A percentile compares a stretch with the other conserved stretches of the same genome.
These are phyloP conservation scores for Metaphire vulgaris DNA, from an alignment of 1,140 invertebrate genomes.

Conservation along the genomic window DNA sequence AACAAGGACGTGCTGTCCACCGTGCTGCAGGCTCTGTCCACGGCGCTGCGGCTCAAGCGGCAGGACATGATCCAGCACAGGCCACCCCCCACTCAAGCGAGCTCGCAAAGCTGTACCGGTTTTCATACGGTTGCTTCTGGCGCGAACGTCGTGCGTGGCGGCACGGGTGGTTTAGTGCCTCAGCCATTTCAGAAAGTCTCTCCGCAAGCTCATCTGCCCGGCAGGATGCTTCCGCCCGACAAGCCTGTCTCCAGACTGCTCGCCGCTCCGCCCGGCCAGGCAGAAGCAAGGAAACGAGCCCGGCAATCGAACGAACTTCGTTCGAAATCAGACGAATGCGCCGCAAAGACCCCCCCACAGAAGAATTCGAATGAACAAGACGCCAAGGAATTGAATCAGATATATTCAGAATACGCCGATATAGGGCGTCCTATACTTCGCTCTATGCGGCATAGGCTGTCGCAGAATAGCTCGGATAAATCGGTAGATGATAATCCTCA, in stretches of 20 bases:
- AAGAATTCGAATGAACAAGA: conserved; percentile 14
- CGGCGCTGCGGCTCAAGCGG: conserved; percentile 4
- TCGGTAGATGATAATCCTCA: too few relatives aligned
- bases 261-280: too few relatives aligned
- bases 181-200: background rate
- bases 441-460: conserved; percentile 10
- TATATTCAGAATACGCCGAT: background rate
- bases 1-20: conserved; percentile 17
- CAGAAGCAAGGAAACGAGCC: background rate
- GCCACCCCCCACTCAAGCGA: background rate
- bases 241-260: conserved; percentile 2
- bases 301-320: background rate
- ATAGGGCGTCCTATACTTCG: conserved; percentile 8
- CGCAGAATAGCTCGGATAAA: too few relatives aligned
- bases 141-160: too few relatives aligned
- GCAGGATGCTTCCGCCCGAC: background rate
- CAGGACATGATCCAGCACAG: background rate
- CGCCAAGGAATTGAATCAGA: background rate
- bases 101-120: too few relatives aligned
- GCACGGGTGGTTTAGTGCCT: background rate
- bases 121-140: background rate
- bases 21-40: conserved; percentile 15
- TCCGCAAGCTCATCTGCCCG: too few relatives aligned
- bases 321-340: too few relatives aligned
- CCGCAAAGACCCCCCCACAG: too few relatives aligned